Base-by-base conservation (phyloP, 2,113 vertebrate species). In the Pygoscelis adeliae region DNA sequence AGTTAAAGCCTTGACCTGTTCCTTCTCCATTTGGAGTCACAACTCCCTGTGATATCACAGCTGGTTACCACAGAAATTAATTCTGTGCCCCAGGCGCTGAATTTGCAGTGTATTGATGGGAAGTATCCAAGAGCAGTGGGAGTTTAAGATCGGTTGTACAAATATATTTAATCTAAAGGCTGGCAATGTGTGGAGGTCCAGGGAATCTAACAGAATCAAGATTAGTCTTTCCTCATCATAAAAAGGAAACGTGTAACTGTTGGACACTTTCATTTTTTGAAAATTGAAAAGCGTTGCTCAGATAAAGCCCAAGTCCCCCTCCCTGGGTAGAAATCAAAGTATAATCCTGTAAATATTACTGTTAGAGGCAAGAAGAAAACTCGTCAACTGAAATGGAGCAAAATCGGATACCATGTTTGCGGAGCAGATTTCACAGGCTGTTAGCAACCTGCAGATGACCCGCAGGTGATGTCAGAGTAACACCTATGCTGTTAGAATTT, bases 401-500 rank as follows among this genome's bases (percentile, higher is more conserved):
- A 26, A 70, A 32, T 27, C 72, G 20, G 42, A 47, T 13, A 11
- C 5, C 23, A 7, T 0, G 2, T 20, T 40, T 27, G 20, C 2
- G 20, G 65, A 65, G 36, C 42, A 74, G 47, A n/a, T 40, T 18
- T 29, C 59, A 12, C 34, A 7, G 40, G 36, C 27, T 10, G 11
- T 9, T 16, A 12, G 21, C 42, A 42, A 21, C n/a, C 58, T 20
- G 23, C 65, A 15, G 58, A 15, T 7, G 15, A 46, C 22, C 30
- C 38, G 4, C 23, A 4, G 2, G 1, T 4, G 13, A 6, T 2
- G 4, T 18, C 83, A 36, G 23, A n/a, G 53, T 1, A 47, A 16
- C 40, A n/a, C 3, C 38, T 15, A 6, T 2, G 19, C 59, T 12
- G 36, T 11, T 34, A 30, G 26, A 56, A 61, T 8, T 34, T 20